A percentile compares a stretch with the other conserved stretches of the same genome.
phyloP scores from a whole-genome alignment of 2,113 vertebrate species.

The Melanocharis versteri region DNA sequence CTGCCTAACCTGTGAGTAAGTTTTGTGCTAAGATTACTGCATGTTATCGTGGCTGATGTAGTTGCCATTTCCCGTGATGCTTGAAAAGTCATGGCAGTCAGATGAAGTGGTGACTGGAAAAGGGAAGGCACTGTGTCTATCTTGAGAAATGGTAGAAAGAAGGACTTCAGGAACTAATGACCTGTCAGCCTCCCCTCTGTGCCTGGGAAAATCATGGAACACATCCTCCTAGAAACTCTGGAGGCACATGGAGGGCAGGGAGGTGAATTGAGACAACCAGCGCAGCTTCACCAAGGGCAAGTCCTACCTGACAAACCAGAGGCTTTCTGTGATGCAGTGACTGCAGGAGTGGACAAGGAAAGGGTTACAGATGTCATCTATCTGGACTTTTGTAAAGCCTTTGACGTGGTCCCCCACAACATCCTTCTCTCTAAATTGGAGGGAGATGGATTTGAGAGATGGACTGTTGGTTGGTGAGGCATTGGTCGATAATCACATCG shows the following conservation, averaged over 20 bases:
- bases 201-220: neutral
- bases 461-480: neutral
- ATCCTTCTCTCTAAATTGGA: neutral
- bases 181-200: neutral
- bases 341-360: neutral
- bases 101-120: neutral
- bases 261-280: neutral
- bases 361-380: neutral
- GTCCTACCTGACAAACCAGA: neutral
- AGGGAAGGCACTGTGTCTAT: neutral
- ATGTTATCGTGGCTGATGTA: neutral
- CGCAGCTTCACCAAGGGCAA: neutral
- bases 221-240: neutral
- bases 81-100: neutral
- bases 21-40: neutral
- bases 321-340: neutral
- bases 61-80: neutral
- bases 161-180: no score
- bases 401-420: neutral
- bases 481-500: neutral
- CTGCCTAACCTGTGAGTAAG: neutral
- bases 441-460: neutral
- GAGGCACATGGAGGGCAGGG: neutral
- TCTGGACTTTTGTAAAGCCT: neutral
- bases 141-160: neutral